Conservation (phyloP, 1,140 invertebrate genomes). For the Drosophila rufa region DNA sequence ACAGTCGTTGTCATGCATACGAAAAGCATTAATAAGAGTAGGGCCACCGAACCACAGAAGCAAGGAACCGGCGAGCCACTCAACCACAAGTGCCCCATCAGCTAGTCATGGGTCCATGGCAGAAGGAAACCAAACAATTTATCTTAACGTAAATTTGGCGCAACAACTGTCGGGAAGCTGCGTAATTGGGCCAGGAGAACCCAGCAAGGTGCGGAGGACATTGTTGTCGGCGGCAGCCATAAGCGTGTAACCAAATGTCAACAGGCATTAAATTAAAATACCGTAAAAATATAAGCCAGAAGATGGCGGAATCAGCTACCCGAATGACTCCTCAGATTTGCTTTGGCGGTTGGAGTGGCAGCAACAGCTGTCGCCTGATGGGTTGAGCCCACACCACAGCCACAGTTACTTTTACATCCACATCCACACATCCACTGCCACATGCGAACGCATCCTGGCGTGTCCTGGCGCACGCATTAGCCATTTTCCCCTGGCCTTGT, state of each 20-base stretch:
- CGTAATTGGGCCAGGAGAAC: constrained; percentile 37
- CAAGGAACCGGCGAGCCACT: constrained; percentile 13
- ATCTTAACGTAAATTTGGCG: constrained; percentile 60
- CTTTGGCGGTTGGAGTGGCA: constrained; percentile 4
- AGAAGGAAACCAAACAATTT: constrained; percentile 57
- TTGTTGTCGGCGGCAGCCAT: constrained; percentile 46
- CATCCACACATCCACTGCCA: background rate
- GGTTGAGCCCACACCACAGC: constrained; percentile 23
- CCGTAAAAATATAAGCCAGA: constrained; percentile 64
- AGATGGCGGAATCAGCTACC: constrained; percentile 51
- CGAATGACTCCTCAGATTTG: constrained; percentile 55
- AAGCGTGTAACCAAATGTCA: constrained; percentile 71
- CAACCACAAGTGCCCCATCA: constrained; percentile 48
- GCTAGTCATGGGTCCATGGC: constrained; percentile 26
- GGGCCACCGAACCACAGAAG: background rate
- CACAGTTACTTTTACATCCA: constrained; percentile 5
- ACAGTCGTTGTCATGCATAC: constrained; percentile 61
- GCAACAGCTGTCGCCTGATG: constrained; percentile 67
- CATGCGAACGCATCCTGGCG: constrained; percentile 9
- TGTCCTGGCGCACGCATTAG: constrained; percentile 33
- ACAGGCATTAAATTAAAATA: constrained; percentile 74
- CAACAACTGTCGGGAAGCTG: constrained; percentile 56
- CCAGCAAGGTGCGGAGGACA: constrained; percentile 15
- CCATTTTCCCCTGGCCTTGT: constrained; percentile 47
- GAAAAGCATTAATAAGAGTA: constrained; percentile 55